phyloP scores from a whole-genome alignment of 2,888 invertebrate genomes.

The Gymnosoma rotundatum region DNA sequence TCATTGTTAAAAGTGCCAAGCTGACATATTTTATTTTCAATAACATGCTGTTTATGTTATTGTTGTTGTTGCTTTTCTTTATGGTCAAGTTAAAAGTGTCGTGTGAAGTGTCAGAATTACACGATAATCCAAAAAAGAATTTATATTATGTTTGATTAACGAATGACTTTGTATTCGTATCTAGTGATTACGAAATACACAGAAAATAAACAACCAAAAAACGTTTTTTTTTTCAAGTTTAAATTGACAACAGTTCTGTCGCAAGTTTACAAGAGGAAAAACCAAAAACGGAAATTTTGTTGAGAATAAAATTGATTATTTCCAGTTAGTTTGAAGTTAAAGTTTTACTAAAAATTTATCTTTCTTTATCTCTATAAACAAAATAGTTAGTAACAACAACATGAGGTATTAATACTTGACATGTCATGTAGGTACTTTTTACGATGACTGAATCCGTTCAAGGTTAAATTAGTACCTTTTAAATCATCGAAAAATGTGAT shows the following conservation, averaged over 20 bases:
- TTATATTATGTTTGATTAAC: constrained; percentile 30
- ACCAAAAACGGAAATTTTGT: too few relatives aligned
- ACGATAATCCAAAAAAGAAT: constrained; percentile 61
- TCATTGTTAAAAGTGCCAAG: constrained; percentile 61
- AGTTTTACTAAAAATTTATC: too few relatives aligned
- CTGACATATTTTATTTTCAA: constrained; percentile 48
- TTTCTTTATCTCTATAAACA: too few relatives aligned
- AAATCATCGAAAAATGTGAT: too few relatives aligned
- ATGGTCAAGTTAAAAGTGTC: constrained; percentile 25
- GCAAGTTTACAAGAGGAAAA: too few relatives aligned
- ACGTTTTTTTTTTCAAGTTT: constrained; percentile 11
- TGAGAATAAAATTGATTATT: too few relatives aligned
- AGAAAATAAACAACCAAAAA: not conserved
- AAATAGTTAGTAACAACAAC: too few relatives aligned
- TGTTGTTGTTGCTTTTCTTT: constrained; percentile 16
- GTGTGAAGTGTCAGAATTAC: constrained; percentile 31
- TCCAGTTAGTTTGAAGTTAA: too few relatives aligned
- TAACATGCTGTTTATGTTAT: not conserved
- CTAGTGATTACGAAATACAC: not conserved
- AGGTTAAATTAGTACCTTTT: too few relatives aligned
- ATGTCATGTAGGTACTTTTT: too few relatives aligned
- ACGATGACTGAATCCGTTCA: too few relatives aligned
- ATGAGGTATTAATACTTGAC: too few relatives aligned
- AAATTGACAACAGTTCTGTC: constrained; percentile 47
- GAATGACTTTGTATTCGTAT: constrained; percentile 1